phyloP scores from a whole-genome alignment of 2,888 invertebrate genomes.

The Sthenelais limicola region DNA sequence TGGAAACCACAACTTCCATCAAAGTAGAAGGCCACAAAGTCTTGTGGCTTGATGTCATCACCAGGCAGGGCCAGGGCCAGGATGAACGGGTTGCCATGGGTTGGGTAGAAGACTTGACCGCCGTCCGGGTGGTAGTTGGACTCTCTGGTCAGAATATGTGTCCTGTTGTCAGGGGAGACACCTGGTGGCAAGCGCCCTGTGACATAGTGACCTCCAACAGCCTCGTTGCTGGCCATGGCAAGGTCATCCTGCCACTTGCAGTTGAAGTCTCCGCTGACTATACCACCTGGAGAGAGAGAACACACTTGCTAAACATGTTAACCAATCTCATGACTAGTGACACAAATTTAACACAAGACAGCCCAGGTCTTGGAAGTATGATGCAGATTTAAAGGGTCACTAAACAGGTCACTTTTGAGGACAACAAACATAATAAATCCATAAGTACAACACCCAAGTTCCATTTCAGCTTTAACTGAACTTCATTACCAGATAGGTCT shows the following conservation, averaged over 20 bases:
- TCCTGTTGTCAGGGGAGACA: background rate
- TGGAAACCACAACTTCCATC: constrained; percentile 58
- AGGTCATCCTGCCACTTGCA: constrained; percentile 21
- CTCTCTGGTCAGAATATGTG: constrained; percentile 10
- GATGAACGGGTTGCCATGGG: background rate
- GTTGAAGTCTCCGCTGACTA: constrained; percentile 46
- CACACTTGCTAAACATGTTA: too few species aligned
- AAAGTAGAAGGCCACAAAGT: constrained; percentile 56
- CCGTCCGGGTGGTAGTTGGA: constrained; percentile 38
- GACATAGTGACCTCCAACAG: constrained; percentile 43
- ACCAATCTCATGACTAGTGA: too few species aligned
- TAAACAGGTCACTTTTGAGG: too few species aligned
- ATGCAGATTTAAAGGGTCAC: too few species aligned
- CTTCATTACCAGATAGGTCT: too few species aligned
- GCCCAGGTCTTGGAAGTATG: too few species aligned
- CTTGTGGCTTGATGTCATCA: constrained; percentile 52
- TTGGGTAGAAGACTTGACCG: constrained; percentile 33
- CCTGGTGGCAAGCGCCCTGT: constrained; percentile 13
- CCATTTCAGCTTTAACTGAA: too few species aligned
- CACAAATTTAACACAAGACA: too few species aligned
- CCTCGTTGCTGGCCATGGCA: constrained; percentile 52
- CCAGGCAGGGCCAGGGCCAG: constrained; percentile 52
- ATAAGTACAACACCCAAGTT: too few species aligned
- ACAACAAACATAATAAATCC: too few species aligned
- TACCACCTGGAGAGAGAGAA: constrained; percentile 50